Evolutionary conservation across 2,113 vertebrate species (phyloP).

Genomic region (Ifrita kowaldi): DNA sequence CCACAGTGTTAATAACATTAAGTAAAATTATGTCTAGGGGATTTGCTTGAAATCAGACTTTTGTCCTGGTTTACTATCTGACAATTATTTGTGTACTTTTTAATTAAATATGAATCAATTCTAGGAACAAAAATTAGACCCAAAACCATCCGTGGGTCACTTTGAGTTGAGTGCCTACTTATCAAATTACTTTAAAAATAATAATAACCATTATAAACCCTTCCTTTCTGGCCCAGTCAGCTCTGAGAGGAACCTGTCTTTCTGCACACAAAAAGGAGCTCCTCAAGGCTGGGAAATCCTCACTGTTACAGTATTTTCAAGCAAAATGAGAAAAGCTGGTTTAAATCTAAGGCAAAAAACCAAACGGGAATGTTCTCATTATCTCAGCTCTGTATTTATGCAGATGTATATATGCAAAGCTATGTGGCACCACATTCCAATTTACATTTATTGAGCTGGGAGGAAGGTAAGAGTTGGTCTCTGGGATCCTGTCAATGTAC

Average conservation of each 20-base stretch:
- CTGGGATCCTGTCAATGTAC: background rate
- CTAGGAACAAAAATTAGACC: background rate
- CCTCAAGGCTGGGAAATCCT: background rate
- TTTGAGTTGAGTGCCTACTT: background rate
- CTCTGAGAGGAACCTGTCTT: background rate
- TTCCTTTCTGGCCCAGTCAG: background rate
- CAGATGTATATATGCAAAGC: background rate
- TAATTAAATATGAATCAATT: background rate
- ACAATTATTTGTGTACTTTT: background rate
- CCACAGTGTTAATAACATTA: background rate
- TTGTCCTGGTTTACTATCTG: background rate
- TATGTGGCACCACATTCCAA: background rate
- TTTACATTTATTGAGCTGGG: background rate
- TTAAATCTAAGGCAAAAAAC: background rate
- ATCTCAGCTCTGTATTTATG: background rate
- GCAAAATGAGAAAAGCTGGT: background rate
- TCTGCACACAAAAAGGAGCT: fast-evolving
- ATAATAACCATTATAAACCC: background rate
- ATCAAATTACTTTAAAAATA: background rate
- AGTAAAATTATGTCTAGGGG: background rate
- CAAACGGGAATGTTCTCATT: background rate
- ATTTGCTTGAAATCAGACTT: background rate
- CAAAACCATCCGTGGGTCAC: background rate
- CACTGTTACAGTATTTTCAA: background rate
- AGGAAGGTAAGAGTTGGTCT: background rate